Conservation (phyloP, 2,113 vertebrate species). For the Acrocephalus arundinaceus region DNA sequence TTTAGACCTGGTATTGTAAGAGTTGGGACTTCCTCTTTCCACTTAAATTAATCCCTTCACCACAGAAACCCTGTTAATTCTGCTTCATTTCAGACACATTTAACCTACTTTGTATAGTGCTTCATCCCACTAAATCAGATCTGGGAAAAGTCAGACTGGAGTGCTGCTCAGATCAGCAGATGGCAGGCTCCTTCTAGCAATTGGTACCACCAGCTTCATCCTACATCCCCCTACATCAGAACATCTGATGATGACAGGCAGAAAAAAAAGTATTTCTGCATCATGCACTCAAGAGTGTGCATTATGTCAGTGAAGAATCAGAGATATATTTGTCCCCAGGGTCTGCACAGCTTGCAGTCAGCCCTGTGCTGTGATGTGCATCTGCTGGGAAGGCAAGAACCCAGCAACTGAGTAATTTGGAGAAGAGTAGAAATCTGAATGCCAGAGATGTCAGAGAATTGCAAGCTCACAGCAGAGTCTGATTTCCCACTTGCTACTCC, state of each 20-base stretch:
- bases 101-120: not conserved
- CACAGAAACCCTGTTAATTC: not conserved
- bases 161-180: constrained; percentile 58
- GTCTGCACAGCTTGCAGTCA: not conserved
- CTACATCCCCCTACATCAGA: not conserved
- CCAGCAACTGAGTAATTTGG: not conserved
- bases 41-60: not conserved
- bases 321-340: not conserved
- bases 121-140: not conserved
- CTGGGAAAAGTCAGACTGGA: constrained; percentile 7
- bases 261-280: constrained; percentile 15
- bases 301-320: not conserved
- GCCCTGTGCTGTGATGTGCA: not conserved
- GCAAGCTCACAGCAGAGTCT: not conserved
- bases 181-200: constrained; percentile 68
- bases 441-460: not conserved
- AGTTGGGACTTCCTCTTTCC: constrained; percentile 31
- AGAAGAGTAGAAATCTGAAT: not conserved
- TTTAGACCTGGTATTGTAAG: not conserved
- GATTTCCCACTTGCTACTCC: not conserved
- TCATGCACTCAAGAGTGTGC: not conserved
- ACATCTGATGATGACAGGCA: constrained; percentile 29
- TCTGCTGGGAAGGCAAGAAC: not conserved
- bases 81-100: not conserved
- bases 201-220: constrained; percentile 29